Conservation (phyloP, 1,140 invertebrate species). For the Wasmannia auropunctata region DNA sequence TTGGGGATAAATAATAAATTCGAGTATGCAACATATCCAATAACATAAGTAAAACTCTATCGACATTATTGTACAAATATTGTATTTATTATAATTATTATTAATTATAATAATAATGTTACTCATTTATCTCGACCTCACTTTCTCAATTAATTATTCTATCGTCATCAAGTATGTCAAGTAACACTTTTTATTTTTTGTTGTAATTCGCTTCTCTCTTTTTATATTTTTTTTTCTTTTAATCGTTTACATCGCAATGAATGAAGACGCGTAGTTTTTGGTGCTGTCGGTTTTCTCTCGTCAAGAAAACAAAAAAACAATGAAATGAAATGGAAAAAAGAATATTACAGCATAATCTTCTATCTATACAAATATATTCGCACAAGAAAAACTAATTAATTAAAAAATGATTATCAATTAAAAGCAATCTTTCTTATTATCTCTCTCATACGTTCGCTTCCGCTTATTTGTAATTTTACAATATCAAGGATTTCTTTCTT, state of each 20-base stretch:
- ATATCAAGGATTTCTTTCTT: constrained; percentile 45
- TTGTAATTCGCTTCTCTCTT: constrained; percentile 69
- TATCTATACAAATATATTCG: constrained; percentile 67
- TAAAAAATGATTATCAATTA: constrained; percentile 70
- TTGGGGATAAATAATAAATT: constrained; percentile 62
- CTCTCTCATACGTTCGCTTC: constrained; percentile 48
- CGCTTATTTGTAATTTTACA: constrained; percentile 59
- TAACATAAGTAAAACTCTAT: constrained; percentile 78
- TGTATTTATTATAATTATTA: constrained; percentile 85
- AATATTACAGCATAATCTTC: constrained; percentile 48
- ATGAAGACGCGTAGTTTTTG: constrained; percentile 60
- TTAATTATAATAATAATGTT: constrained; percentile 85
- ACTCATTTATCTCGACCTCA: constrained; percentile 78
- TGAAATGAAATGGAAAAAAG: background rate
- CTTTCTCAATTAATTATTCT: constrained; percentile 72
- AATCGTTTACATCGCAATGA: constrained; percentile 66
- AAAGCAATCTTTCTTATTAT: constrained; percentile 65
- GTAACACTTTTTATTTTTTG: constrained; percentile 60
- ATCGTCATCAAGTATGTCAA: constrained; percentile 13
- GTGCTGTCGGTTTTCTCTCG: constrained; percentile 53
- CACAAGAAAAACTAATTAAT: constrained; percentile 67
- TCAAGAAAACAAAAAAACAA: constrained; percentile 29
- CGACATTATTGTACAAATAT: constrained; percentile 85
- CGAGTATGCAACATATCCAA: background rate
- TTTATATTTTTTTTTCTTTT: constrained; percentile 65